Evolutionary conservation across 2,888 invertebrate genomes (phyloP), one percentile per base, ranked within the genome.

Genomic region (Caradrina clavipalpis): DNA sequence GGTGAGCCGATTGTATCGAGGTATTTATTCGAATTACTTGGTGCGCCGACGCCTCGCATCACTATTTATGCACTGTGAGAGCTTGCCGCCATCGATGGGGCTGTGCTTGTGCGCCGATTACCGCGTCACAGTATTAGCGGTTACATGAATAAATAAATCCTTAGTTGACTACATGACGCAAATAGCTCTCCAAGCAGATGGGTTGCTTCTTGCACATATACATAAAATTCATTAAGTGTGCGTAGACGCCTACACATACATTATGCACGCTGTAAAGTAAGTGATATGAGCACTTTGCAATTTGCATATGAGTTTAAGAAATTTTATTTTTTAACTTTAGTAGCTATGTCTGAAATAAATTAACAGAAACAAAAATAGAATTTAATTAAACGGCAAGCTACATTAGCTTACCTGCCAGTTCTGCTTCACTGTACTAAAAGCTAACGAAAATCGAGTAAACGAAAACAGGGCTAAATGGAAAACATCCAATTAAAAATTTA

Each of bases 1-100:
- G 93, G 92, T 92, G 92, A 94, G 91, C 91, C 92, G 95, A 95
- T 95, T 91, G 90, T 93, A 94, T 94, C 93, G 89, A 91, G 90
- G 92, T 95, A 95, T 95, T 95, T 95, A 93, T 94, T 93, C 91
- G 89, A 89, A 89, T 91, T 93, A 92, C 89, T 91, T 87, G 90
- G 84, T 88, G 90, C 90, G 90, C 90, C 88, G 89, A 91, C 85
- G 90, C 87, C 89, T 89, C 88, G 85, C 90, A 90, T 92, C 91
- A 91, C 92, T 94, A 92, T 93, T 93, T 92, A 93, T 93, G 92
- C 91, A 89, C 89, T 89, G 87, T 82, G 88, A 89, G 86, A 84
- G 87, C 58, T 75, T 61, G 77, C 86, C 84, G 85, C 82, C 85
- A 84, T 85, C 82, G 81, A 86, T 80, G 85, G 84, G 84, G 84